Evolutionary conservation across 2,888 invertebrate genomes (phyloP).

Genomic region (Lottia gigantea): DNA sequence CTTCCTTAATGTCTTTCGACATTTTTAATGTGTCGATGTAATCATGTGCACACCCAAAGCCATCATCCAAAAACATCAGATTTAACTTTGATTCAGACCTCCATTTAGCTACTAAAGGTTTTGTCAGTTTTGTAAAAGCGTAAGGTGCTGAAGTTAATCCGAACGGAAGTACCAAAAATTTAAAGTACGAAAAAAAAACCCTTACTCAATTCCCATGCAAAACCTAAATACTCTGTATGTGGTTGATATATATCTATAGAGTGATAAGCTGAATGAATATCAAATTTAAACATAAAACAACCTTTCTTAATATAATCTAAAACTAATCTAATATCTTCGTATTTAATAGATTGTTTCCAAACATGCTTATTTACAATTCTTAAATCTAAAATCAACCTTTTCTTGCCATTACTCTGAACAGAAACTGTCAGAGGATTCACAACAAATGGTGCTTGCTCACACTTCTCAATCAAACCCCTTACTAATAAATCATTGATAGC

Average conservation of each 20-base stretch:
- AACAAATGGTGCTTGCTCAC: conserved; percentile 12
- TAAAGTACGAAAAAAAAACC: conserved; percentile 13
- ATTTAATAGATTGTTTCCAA: conserved; percentile 24
- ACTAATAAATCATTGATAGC: conserved; percentile 25
- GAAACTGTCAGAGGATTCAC: conserved; percentile 29
- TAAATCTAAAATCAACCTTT: conserved; percentile 32
- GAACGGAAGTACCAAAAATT: conserved; percentile 30
- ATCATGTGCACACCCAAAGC: conserved; percentile 20
- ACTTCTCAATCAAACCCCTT: conserved; percentile 18
- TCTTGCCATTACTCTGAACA: conserved; percentile 22
- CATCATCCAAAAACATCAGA: conserved; percentile 32
- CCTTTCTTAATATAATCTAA: conserved; percentile 9
- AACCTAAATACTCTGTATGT: conserved; percentile 20
- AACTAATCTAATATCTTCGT: conserved; percentile 25
- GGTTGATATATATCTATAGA: conserved; percentile 15
- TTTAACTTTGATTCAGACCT: conserved; percentile 25
- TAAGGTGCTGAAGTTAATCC: conserved; percentile 24
- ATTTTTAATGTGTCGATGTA: neutral
- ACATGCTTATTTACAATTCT: conserved; percentile 27
- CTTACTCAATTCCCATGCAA: conserved; percentile 14
- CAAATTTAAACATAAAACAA: conserved; percentile 21
- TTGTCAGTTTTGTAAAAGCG: conserved; percentile 27
- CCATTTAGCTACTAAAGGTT: conserved; percentile 26
- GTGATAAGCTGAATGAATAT: conserved; percentile 24
- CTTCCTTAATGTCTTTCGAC: conserved; percentile 6